phyloP scores from a whole-genome alignment of 2,888 invertebrate species.

The Coleophora flavipennella region DNA sequence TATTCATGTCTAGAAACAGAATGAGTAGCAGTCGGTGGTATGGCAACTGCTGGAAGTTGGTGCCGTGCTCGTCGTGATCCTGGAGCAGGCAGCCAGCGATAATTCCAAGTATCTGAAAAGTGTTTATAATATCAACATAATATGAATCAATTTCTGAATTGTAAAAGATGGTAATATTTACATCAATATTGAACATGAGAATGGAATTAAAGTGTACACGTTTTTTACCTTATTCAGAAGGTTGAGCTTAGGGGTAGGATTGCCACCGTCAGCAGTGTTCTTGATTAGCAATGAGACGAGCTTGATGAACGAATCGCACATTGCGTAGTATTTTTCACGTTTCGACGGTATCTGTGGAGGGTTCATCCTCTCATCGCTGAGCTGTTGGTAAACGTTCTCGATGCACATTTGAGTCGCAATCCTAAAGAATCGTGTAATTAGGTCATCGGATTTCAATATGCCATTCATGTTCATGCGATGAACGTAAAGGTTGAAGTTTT shows the following conservation, averaged over 20 bases:
- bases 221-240: conserved; percentile 88
- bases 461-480: conserved; percentile 94
- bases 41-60: conserved; percentile 96
- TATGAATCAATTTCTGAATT: too few relatives aligned
- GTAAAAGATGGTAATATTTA: too few relatives aligned
- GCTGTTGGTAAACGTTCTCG: conserved; percentile 90
- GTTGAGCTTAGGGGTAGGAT: conserved; percentile 97
- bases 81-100: conserved; percentile 95
- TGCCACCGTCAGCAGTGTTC: conserved; percentile 90
- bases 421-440: conserved; percentile 97
- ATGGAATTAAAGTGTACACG: too few relatives aligned
- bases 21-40: conserved; percentile 98
- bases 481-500: conserved; percentile 94
- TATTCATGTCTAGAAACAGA: conserved; percentile 96
- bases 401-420: conserved; percentile 97
- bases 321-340: conserved; percentile 94
- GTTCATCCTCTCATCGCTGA: conserved; percentile 80
- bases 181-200: too few relatives aligned
- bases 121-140: background rate
- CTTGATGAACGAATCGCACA: conserved; percentile 95
- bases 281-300: conserved; percentile 95
- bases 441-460: conserved; percentile 96
- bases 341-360: conserved; percentile 74
- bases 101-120: conserved; percentile 82
- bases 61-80: conserved; percentile 93